A percentile compares a stretch with the other conserved stretches of the same genome.
These are phyloP conservation scores for Melanocharis versteri DNA, from an alignment of 2,113 vertebrate species.

Conservation along the genomic window DNA sequence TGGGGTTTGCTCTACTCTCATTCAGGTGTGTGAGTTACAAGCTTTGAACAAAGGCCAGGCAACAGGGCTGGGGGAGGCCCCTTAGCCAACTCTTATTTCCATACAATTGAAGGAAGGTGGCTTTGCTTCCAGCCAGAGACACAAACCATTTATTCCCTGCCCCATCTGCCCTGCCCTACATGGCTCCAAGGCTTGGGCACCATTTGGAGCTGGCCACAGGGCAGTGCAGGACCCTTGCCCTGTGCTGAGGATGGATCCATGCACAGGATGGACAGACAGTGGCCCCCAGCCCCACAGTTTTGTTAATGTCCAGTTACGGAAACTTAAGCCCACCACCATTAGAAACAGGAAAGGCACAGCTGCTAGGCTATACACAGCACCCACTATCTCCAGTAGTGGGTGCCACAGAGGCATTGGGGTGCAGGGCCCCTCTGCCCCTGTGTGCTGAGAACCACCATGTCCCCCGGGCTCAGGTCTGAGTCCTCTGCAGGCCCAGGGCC, in stretches of 20 bases:
- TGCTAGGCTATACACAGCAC: neutral
- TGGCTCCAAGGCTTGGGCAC: neutral
- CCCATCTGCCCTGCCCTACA: neutral
- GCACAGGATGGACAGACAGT: accelerated
- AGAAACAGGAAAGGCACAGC: neutral
- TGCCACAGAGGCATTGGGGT: accelerated
- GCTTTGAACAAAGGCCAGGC: accelerated
- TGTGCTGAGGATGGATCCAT: neutral
- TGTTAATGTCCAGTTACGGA: neutral
- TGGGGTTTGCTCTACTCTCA: neutral
- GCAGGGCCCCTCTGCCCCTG: neutral
- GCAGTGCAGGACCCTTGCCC: neutral
- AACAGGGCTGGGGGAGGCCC: neutral
- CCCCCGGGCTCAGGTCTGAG: neutral
- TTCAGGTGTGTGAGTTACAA: neutral
- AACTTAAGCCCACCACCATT: neutral
- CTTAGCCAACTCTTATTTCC: neutral
- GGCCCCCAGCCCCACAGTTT: neutral
- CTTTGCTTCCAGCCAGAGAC: neutral
- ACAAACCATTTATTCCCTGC: neutral
- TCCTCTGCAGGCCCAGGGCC: neutral
- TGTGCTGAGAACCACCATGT: accelerated
- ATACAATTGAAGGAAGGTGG: neutral
- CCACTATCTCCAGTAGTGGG: accelerated
- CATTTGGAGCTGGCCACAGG: neutral